Evolutionary conservation across 2,113 vertebrate genomes (phyloP).

Genomic region (Channa maculata): DNA sequence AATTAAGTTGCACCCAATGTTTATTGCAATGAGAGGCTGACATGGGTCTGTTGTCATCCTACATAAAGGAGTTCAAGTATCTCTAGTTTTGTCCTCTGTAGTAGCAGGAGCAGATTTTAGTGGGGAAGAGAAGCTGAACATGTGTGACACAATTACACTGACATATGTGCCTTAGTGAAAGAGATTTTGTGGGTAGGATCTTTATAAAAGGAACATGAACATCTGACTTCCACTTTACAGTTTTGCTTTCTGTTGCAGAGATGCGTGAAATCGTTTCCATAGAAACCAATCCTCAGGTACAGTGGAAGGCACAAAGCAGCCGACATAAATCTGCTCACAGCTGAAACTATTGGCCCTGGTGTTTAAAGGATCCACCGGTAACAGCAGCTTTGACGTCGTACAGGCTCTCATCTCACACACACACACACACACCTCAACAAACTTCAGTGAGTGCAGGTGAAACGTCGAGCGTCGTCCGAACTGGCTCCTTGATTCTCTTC

Average conservation of each 20-base stretch:
- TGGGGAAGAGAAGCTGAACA: too few relatives aligned
- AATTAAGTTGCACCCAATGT: too few relatives aligned
- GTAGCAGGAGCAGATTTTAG: too few relatives aligned
- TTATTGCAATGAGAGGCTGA: too few relatives aligned
- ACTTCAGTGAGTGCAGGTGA: background rate
- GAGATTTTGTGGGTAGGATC: too few relatives aligned
- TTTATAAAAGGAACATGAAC: background rate
- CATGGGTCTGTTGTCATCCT: too few relatives aligned
- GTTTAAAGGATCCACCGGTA: background rate
- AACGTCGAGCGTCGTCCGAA: too few relatives aligned
- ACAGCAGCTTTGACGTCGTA: background rate
- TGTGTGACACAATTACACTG: too few relatives aligned
- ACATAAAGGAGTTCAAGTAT: background rate
- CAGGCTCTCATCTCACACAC: background rate
- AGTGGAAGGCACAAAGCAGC: conserved; percentile 8
- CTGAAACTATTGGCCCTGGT: background rate
- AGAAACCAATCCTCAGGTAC: conserved; percentile 29
- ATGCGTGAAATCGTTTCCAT: conserved; percentile 50
- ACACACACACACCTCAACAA: background rate
- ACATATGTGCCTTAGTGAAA: too few relatives aligned
- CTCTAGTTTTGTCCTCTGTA: background rate
- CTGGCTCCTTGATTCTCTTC: too few relatives aligned
- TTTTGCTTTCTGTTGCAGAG: conserved; percentile 14
- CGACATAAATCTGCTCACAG: background rate
- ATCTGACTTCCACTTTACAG: conserved; percentile 1